Evolutionary conservation across 2,888 invertebrate genomes (phyloP).

Genomic region (Carpatolechia fugitivella): DNA sequence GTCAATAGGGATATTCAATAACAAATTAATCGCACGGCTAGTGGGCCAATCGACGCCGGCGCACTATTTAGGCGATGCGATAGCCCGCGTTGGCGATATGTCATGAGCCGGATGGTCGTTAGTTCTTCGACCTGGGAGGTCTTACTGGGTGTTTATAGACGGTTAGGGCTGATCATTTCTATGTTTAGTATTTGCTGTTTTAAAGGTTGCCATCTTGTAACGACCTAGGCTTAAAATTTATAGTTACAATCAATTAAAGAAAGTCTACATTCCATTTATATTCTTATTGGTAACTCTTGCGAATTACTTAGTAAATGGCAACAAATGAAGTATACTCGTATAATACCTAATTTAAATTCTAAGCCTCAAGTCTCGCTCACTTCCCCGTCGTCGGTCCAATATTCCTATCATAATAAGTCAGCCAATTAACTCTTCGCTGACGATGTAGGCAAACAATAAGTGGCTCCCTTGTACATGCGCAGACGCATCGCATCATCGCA

Average conservation of each 20-base stretch:
- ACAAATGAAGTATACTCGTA: background rate
- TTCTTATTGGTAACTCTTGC: too few relatives aligned
- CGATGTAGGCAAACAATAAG: constrained; percentile 26
- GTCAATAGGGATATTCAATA: constrained; percentile 20
- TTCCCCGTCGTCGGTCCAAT: background rate
- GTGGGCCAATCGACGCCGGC: constrained; percentile 21
- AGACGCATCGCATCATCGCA: constrained; percentile 15
- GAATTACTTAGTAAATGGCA: too few relatives aligned
- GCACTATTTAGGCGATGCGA: constrained; percentile 28
- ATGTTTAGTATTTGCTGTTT: background rate
- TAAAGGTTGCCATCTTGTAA: too few relatives aligned
- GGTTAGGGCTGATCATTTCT: constrained; percentile 18
- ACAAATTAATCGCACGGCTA: constrained; percentile 25
- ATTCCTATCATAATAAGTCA: constrained; percentile 3
- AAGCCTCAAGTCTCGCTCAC: background rate
- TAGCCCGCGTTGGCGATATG: constrained; percentile 24
- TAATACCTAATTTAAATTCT: background rate
- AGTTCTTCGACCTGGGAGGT: constrained; percentile 30
- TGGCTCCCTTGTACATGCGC: constrained; percentile 27
- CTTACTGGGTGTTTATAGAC: constrained; percentile 23
- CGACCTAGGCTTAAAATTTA: too few relatives aligned
- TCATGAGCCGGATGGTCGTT: constrained; percentile 26
- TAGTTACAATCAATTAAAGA: too few relatives aligned
- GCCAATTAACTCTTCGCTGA: constrained; percentile 34
- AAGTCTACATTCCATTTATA: too few relatives aligned